Conservation (phyloP, 2,797 vertebrate genomes). For the Acanthopagrus latus region DNA sequence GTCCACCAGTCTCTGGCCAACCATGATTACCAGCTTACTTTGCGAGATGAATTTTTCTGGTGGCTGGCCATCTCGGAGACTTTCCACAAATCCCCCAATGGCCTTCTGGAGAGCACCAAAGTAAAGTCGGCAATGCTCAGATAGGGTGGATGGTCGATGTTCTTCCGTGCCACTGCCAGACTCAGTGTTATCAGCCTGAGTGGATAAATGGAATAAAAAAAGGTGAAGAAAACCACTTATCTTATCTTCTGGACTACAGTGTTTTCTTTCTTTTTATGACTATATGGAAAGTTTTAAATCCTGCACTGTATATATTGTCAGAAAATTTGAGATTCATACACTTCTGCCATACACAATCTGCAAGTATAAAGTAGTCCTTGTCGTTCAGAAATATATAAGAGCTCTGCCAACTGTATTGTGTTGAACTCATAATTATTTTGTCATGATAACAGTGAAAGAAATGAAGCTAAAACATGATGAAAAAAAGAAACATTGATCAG, state of each 20-base stretch:
- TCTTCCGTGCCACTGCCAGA: constrained; percentile 38
- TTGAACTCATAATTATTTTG: too few relatives aligned
- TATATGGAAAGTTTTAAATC: not conserved
- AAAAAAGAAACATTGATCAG: too few relatives aligned
- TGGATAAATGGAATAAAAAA: constrained; percentile 11
- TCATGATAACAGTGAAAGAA: too few relatives aligned
- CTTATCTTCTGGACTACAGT: not conserved
- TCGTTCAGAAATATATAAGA: too few relatives aligned
- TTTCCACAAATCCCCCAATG: constrained; percentile 83
- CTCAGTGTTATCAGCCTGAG: constrained; percentile 52
- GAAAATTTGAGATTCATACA: too few relatives aligned
- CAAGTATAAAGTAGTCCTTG: too few relatives aligned
- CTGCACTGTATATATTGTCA: too few relatives aligned
- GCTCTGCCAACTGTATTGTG: too few relatives aligned
- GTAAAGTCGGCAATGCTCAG: constrained; percentile 91
- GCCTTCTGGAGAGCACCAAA: constrained; percentile 94
- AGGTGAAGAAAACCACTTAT: not conserved
- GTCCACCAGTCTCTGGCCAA: constrained; percentile 95
- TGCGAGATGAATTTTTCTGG: constrained; percentile 93
- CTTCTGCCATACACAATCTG: too few relatives aligned
- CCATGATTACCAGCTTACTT: constrained; percentile 95
- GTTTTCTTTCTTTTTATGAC: not conserved
- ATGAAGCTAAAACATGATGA: too few relatives aligned
- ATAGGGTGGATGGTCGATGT: constrained; percentile 47
- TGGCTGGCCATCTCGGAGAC: constrained; percentile 85